phyloP scores from a whole-genome alignment of 2,113 vertebrate genomes.

The Malurus alboscapulatus region DNA sequence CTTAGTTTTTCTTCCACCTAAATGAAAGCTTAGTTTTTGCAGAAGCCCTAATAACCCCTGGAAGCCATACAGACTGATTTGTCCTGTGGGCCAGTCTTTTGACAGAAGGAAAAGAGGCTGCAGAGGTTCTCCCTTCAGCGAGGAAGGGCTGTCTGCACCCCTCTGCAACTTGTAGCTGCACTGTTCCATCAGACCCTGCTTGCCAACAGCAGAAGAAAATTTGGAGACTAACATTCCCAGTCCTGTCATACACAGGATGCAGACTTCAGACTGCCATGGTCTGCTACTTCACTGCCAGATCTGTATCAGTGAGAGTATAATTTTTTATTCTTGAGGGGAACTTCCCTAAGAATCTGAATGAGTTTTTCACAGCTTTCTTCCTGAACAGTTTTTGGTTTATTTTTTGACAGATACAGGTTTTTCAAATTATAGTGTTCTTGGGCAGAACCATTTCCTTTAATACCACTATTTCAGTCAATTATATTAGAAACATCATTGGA shows the following conservation, averaged over 20 bases:
- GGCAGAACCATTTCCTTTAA: background rate
- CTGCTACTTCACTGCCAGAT: background rate
- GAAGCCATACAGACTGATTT: background rate
- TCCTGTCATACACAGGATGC: background rate
- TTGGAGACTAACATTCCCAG: background rate
- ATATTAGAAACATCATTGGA: background rate
- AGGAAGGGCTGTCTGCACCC: background rate
- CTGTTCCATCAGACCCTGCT: background rate
- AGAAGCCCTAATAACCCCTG: background rate
- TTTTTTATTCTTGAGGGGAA: background rate
- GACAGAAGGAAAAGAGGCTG: background rate
- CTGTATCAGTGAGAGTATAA: background rate
- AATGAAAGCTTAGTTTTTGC: background rate
- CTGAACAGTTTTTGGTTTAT: background rate
- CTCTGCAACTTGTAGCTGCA: background rate
- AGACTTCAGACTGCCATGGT: background rate
- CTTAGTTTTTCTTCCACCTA: background rate
- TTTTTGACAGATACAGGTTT: background rate
- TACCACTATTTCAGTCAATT: background rate
- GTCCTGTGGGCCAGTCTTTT: background rate
- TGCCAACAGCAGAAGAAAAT: background rate
- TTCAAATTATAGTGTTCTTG: background rate
- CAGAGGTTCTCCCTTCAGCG: background rate
- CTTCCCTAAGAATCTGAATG: background rate
- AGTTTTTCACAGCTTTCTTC: background rate